Conservation (phyloP, 2,113 vertebrate genomes). For the Triplophysa siluroides region DNA sequence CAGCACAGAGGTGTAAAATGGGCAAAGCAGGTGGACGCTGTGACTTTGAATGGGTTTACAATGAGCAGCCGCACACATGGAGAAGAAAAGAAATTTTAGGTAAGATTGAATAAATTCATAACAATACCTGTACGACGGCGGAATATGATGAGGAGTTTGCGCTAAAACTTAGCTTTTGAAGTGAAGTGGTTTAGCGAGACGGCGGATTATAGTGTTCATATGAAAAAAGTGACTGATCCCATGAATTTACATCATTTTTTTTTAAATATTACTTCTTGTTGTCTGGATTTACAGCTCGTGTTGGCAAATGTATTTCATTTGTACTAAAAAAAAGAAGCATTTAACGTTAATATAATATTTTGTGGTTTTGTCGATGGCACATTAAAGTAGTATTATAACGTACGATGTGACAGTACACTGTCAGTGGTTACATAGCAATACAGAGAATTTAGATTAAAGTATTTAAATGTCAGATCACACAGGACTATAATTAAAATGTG, state of each 20-base stretch:
- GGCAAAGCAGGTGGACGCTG: slow-evolving; percentile 78
- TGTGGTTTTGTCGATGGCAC: neutral
- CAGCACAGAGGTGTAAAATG: slow-evolving; percentile 70
- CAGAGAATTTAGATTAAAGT: neutral
- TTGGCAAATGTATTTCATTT: neutral
- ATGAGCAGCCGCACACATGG: slow-evolving; percentile 93
- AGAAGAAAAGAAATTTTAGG: slow-evolving; percentile 92
- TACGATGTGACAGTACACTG: no score
- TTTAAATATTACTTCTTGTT: neutral
- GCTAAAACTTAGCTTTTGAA: neutral
- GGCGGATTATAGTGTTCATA: neutral
- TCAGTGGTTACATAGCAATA: neutral
- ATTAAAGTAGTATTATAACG: neutral
- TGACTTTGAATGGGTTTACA: slow-evolving; percentile 98
- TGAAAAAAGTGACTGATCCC: neutral
- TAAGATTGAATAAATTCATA: slow-evolving; percentile 64
- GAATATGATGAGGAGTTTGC: neutral
- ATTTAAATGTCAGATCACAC: neutral
- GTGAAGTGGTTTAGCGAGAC: neutral
- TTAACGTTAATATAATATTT: no score
- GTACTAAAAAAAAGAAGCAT: neutral
- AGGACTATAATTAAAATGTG: neutral
- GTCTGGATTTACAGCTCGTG: neutral
- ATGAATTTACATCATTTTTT: neutral
- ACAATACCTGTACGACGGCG: neutral